These are phyloP conservation scores for Rhodinocichla rosea DNA, from an alignment of 2,113 vertebrate genomes.

Conservation along the genomic window DNA sequence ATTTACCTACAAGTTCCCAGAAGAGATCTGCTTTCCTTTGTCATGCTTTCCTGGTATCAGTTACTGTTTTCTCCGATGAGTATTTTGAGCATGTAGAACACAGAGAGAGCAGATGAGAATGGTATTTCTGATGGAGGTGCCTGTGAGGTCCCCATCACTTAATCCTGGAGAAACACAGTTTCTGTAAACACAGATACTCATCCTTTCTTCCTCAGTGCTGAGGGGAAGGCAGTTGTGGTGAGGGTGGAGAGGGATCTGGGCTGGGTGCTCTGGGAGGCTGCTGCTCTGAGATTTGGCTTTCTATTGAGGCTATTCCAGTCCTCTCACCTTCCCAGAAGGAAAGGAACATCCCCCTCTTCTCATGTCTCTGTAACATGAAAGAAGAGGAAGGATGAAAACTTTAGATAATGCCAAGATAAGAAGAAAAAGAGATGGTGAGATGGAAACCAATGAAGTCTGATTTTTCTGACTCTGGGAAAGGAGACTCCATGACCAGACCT, in stretches of 20 bases:
- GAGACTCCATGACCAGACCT: background rate
- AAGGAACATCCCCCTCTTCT: background rate
- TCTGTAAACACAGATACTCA: background rate
- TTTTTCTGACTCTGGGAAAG: background rate
- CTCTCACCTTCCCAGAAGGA: background rate
- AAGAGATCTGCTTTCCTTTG: constrained; percentile 61
- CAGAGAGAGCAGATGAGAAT: constrained; percentile 19
- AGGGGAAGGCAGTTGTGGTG: background rate
- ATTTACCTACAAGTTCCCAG: constrained; percentile 46
- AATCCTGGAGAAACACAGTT: background rate
- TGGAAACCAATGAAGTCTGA: background rate
- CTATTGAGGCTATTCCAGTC: background rate
- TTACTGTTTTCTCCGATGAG: constrained; percentile 44
- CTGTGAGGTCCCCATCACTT: background rate
- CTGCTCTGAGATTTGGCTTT: background rate
- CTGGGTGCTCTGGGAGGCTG: background rate
- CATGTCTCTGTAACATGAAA: background rate
- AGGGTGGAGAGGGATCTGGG: background rate
- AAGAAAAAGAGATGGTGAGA: background rate
- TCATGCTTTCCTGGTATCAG: constrained; percentile 49
- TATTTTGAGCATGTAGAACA: constrained; percentile 56
- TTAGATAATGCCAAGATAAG: background rate
- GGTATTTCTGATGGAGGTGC: background rate
- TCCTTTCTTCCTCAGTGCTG: background rate
- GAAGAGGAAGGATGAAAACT: background rate